Conservation (phyloP, 2,888 invertebrate species). For the Palloptera scutellata region DNA sequence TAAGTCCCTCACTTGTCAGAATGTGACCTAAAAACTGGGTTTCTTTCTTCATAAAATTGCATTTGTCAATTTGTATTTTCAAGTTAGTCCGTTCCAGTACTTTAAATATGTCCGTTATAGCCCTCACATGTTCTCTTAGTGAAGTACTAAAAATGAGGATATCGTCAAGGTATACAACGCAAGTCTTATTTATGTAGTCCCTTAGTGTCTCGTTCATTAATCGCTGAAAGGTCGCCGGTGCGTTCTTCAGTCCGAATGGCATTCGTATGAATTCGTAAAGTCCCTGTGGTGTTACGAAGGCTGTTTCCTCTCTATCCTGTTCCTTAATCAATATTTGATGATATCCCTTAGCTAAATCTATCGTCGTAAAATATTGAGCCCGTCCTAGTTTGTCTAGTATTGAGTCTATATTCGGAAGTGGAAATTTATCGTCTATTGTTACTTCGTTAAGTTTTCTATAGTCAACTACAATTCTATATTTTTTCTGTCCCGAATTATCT, state of each 20-base stretch:
- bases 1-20: constrained; percentile 10
- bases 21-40: constrained; percentile 9
- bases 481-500: constrained; percentile 14
- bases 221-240: constrained; percentile 17
- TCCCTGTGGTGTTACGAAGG: constrained; percentile 19
- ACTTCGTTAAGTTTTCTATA: constrained; percentile 23
- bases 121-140: constrained; percentile 9
- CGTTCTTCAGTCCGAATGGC: constrained; percentile 26
- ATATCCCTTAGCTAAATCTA: not conserved
- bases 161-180: constrained; percentile 22
- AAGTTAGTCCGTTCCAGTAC: too few species aligned
- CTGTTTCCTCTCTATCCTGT: constrained; percentile 16
- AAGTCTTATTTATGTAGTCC: constrained; percentile 16
- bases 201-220: constrained; percentile 14
- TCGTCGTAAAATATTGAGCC: constrained; percentile 15
- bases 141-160: constrained; percentile 21
- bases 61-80: too few species aligned
- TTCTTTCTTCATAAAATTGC: too few species aligned
- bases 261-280: constrained; percentile 23
- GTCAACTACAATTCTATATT: constrained; percentile 22
- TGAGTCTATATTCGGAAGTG: constrained; percentile 12
- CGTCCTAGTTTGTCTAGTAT: constrained; percentile 19
- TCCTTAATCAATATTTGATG: constrained; percentile 11
- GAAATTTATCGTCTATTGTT: constrained; percentile 16
- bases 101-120: too few species aligned